Evolutionary conservation across 2,888 invertebrate species (phyloP).

Genomic region (Hirtodrosophila duncani): DNA sequence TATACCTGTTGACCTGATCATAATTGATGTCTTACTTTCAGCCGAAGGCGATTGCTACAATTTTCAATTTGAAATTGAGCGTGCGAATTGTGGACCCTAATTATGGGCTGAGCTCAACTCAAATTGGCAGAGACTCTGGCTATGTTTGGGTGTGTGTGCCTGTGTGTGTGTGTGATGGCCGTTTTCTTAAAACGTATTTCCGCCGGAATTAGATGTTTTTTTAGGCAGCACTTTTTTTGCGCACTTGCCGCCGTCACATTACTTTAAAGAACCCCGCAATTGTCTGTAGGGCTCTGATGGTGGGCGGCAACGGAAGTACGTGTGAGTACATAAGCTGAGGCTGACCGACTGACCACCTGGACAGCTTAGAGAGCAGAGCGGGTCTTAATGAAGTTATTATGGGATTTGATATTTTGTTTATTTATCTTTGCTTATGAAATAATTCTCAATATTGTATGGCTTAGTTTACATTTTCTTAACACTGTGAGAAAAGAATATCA

Average conservation of each 20-base stretch:
- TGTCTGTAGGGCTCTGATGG: slow-evolving; percentile 49
- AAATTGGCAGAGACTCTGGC: slow-evolving; percentile 8
- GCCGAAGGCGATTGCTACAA: slow-evolving; percentile 48
- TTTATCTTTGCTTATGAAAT: not conserved
- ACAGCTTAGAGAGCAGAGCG: slow-evolving; percentile 41
- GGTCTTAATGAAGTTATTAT: slow-evolving; percentile 27
- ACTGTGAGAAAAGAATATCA: no score
- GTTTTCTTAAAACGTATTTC: slow-evolving; percentile 48
- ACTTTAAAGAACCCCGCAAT: slow-evolving; percentile 55
- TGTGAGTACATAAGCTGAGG: slow-evolving; percentile 33
- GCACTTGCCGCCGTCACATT: slow-evolving; percentile 60
- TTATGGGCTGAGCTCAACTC: slow-evolving; percentile 49
- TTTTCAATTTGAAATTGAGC: slow-evolving; percentile 71
- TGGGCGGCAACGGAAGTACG: slow-evolving; percentile 61
- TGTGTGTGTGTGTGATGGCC: slow-evolving; percentile 21
- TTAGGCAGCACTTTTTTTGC: slow-evolving; percentile 26
- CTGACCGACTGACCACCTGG: slow-evolving; percentile 25
- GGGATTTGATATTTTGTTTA: not conserved
- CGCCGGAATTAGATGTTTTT: slow-evolving; percentile 61
- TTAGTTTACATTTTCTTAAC: no score
- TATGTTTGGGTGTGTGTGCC: slow-evolving; percentile 10
- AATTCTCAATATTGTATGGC: not conserved
- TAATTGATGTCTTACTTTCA: slow-evolving; percentile 63
- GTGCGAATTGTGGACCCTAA: slow-evolving; percentile 71
- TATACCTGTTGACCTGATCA: slow-evolving; percentile 35